Conservation (phyloP, 2,797 vertebrate species). For the Karalla daura region DNA sequence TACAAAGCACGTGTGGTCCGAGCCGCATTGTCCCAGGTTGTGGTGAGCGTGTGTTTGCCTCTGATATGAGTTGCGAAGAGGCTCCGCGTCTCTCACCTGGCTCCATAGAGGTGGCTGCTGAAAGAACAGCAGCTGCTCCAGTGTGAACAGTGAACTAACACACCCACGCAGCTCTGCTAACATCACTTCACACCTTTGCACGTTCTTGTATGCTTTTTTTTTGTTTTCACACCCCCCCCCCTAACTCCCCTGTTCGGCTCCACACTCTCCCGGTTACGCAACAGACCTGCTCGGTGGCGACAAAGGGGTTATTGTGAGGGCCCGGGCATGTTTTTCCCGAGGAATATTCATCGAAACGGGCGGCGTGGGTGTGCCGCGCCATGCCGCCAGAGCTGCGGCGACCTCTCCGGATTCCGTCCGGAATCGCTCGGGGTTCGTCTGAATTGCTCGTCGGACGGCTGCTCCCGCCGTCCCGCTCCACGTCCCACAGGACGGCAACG, state of each 20-base stretch:
- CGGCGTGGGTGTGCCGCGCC: neutral
- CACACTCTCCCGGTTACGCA: constrained; percentile 11
- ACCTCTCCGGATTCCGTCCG: too few relatives aligned
- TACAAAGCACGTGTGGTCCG: constrained; percentile 1
- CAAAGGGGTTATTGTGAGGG: neutral
- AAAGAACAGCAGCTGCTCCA: constrained; percentile 41
- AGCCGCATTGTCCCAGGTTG: constrained; percentile 1
- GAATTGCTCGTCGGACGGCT: constrained; percentile 31
- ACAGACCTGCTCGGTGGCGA: constrained; percentile 8
- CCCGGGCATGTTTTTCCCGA: neutral
- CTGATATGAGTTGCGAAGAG: constrained; percentile 1
- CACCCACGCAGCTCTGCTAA: constrained; percentile 13
- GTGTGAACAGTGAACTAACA: constrained; percentile 46
- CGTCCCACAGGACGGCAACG: constrained; percentile 55
- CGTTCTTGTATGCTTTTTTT: too few relatives aligned
- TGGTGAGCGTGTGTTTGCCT: constrained; percentile 14
- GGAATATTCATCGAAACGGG: neutral
- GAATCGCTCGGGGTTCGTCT: too few relatives aligned
- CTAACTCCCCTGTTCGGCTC: neutral
- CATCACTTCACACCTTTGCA: constrained; percentile 42
- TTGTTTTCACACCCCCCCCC: too few relatives aligned
- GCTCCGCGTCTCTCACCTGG: neutral
- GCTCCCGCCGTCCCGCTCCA: constrained; percentile 36
- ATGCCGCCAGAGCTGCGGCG: too few relatives aligned
- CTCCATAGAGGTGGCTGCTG: neutral